Evolutionary conservation across 2,888 invertebrate species (phyloP).

Genomic region (Amphimallon solstitiale): DNA sequence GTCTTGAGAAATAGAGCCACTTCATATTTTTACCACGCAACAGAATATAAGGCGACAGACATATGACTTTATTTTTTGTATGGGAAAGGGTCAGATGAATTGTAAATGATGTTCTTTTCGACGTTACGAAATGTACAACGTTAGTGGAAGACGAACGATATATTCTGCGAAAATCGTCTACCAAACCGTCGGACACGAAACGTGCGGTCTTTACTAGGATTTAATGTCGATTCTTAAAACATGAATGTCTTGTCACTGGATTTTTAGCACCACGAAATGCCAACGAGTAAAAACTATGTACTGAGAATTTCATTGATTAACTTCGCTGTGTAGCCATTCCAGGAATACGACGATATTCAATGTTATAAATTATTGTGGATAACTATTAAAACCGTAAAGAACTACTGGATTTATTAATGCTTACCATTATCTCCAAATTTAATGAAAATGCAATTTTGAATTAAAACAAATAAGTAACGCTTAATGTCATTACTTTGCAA

Average conservation of each 20-base stretch:
- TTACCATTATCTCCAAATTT: too few species aligned
- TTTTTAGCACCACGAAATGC: constrained; percentile 13
- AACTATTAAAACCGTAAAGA: too few species aligned
- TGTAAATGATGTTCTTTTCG: constrained; percentile 22
- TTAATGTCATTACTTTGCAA: too few species aligned
- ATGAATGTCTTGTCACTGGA: constrained; percentile 39
- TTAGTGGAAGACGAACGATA: constrained; percentile 33
- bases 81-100: constrained; percentile 2
- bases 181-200: constrained; percentile 46
- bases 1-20: not conserved
- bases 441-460: too few species aligned
- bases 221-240: constrained; percentile 59
- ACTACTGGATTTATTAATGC: too few species aligned
- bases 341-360: too few species aligned
- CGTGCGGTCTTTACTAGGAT: constrained; percentile 60
- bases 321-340: too few species aligned
- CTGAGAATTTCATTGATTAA: constrained; percentile 22
- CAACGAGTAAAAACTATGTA: constrained; percentile 7
- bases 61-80: constrained; percentile 2
- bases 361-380: too few species aligned
- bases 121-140: not conserved
- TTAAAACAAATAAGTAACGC: too few species aligned
- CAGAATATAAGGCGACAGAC: constrained; percentile 18
- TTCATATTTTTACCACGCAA: constrained; percentile 27
- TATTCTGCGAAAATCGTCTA: constrained; percentile 39